phyloP scores from a whole-genome alignment of 2,113 vertebrate species.

The Dicaeum eximium region DNA sequence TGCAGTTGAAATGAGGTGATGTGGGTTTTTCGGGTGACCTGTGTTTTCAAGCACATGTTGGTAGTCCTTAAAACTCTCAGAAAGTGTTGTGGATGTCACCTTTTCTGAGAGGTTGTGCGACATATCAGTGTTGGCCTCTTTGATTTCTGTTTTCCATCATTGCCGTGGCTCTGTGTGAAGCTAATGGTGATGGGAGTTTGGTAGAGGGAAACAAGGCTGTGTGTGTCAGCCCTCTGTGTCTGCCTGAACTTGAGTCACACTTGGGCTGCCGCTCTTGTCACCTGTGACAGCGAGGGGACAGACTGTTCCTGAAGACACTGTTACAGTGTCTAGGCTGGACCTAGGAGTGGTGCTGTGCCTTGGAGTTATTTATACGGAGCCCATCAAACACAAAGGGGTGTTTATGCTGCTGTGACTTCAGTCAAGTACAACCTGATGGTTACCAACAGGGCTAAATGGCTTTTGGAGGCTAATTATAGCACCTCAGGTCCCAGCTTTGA shows the following conservation, averaged over 20 bases:
- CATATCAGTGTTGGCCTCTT: accelerated
- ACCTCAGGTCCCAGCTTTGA: not conserved
- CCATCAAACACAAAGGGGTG: not conserved
- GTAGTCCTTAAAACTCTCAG: not conserved
- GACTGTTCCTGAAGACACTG: not conserved
- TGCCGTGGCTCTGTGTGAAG: not conserved
- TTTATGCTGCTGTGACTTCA: not conserved
- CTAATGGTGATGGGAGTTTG: accelerated
- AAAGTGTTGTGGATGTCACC: accelerated
- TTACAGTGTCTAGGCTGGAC: not conserved
- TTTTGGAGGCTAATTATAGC: constrained; percentile 17
- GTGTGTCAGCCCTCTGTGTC: not conserved
- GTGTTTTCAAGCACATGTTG: not conserved
- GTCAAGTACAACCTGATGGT: not conserved
- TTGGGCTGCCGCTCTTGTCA: not conserved
- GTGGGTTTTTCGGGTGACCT: not conserved
- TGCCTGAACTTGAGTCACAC: not conserved
- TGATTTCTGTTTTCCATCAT: accelerated
- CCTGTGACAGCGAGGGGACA: not conserved
- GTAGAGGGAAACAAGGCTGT: not conserved
- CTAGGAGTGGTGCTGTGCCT: not conserved
- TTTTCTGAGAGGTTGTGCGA: not conserved
- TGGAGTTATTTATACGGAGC: not conserved
- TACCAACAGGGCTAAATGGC: not conserved
- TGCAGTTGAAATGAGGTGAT: not conserved